Evolutionary conservation across 2,888 invertebrate species (phyloP).

Genomic region (Ormyrus labotus): DNA sequence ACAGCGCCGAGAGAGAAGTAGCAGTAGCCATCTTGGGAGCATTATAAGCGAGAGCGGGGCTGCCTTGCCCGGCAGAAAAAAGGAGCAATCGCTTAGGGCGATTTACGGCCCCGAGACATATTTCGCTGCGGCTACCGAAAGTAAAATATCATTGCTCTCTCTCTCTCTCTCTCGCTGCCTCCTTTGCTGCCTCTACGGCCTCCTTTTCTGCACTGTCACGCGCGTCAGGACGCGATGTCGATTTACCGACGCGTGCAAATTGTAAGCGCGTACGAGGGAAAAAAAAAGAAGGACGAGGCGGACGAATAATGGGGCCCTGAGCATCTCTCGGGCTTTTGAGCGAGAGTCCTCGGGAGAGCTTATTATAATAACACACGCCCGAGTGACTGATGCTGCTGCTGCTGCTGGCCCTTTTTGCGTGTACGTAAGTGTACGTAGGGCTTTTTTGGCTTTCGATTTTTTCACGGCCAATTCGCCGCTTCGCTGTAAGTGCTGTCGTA

Average conservation of each 20-base stretch:
- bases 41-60: not conserved
- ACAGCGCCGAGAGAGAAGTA: slow-evolving; percentile 10
- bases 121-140: slow-evolving; percentile 34
- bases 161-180: not conserved
- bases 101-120: slow-evolving; percentile 44
- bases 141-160: slow-evolving; percentile 46
- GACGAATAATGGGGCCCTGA: slow-evolving; percentile 18
- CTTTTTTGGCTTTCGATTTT: no score
- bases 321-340: slow-evolving; percentile 2
- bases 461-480: not conserved
- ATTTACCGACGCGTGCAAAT: slow-evolving; percentile 46
- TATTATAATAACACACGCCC: slow-evolving; percentile 36
- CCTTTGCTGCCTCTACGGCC: not conserved
- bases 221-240: slow-evolving; percentile 27
- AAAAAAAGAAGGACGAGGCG: not conserved
- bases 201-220: slow-evolving; percentile 23
- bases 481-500: not conserved
- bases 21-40: slow-evolving; percentile 5
- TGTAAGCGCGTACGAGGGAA: not conserved
- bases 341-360: slow-evolving; percentile 3
- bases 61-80: slow-evolving; percentile 1
- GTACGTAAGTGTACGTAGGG: not conserved
- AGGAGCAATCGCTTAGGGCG: slow-evolving; percentile 13
- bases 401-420: slow-evolving; percentile 5
- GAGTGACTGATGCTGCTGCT: slow-evolving; percentile 1